Evolutionary conservation across 1,140 invertebrate genomes (phyloP).

Genomic region (Trichonephila clavata): DNA sequence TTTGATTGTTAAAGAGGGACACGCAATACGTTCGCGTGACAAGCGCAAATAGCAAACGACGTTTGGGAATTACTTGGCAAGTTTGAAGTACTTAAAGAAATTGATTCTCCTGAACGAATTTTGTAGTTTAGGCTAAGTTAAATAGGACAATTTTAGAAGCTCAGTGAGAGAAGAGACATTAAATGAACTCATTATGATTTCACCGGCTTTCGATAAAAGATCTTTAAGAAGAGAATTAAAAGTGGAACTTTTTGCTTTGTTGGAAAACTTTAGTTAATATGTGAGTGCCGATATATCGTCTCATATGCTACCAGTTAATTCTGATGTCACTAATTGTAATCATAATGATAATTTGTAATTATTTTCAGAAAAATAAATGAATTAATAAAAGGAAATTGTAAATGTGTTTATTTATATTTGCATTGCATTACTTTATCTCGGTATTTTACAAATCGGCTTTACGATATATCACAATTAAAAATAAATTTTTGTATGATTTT

Average conservation of each 20-base stretch:
- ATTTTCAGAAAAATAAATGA: no score
- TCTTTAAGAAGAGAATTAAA: background rate
- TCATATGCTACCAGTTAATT: no score
- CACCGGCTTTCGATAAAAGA: background rate
- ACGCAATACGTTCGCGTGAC: slow-evolving; percentile 43
- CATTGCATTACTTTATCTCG: no score
- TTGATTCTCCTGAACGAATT: slow-evolving; percentile 17
- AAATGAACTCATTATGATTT: background rate
- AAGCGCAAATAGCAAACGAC: background rate
- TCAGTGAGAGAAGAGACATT: background rate
- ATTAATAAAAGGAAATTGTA: no score
- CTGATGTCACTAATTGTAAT: no score
- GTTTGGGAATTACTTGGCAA: background rate
- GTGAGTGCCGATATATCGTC: no score
- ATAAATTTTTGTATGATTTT: no score
- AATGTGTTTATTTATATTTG: no score
- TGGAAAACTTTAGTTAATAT: background rate
- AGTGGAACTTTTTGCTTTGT: background rate
- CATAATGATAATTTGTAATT: no score
- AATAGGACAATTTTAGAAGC: background rate
- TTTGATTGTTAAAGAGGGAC: background rate
- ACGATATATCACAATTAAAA: no score
- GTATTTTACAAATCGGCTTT: no score
- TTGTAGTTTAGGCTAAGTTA: background rate
- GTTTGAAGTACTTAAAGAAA: slow-evolving; percentile 24